Percentiles rank a stretch among this genome's conserved stretches.
Conservation (phyloP, 2,888 invertebrate genomes). For the Pheosia tremula region DNA sequence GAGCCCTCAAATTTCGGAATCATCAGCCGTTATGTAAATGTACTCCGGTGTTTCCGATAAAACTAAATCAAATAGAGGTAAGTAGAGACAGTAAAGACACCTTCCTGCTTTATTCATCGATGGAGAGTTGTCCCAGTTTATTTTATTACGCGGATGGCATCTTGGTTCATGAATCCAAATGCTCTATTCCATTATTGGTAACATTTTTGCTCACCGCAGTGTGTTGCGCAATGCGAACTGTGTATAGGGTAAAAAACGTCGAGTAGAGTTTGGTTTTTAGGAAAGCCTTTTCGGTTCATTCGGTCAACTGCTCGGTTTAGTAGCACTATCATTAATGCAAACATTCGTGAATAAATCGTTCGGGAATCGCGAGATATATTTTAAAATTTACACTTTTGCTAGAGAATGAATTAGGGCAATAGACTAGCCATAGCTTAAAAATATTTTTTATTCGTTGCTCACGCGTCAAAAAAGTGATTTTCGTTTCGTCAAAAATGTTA, state of each 20-base stretch:
- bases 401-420: not conserved
- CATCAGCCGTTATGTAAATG: not conserved
- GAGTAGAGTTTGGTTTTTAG: not conserved
- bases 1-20: not conserved
- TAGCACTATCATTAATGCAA: not conserved
- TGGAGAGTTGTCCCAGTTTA: constrained; percentile 32
- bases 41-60: constrained; percentile 12
- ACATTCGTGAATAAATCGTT: not conserved
- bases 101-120: constrained; percentile 35
- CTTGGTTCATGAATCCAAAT: constrained; percentile 61
- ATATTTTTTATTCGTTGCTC: not conserved
- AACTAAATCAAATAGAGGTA: constrained; percentile 18
- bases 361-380: not conserved
- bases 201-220: constrained; percentile 24
- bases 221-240: not conserved
- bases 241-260: not conserved
- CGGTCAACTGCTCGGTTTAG: not conserved
- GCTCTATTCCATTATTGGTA: constrained; percentile 52
- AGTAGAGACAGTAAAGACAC: constrained; percentile 11
- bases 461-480: not conserved
- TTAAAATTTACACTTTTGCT: not conserved
- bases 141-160: constrained; percentile 46
- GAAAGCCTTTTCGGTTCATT: not conserved
- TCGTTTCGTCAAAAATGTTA: not conserved
- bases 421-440: not conserved